Conservation (phyloP, 1,140 invertebrate genomes). For the Hycleus phaleratus region DNA sequence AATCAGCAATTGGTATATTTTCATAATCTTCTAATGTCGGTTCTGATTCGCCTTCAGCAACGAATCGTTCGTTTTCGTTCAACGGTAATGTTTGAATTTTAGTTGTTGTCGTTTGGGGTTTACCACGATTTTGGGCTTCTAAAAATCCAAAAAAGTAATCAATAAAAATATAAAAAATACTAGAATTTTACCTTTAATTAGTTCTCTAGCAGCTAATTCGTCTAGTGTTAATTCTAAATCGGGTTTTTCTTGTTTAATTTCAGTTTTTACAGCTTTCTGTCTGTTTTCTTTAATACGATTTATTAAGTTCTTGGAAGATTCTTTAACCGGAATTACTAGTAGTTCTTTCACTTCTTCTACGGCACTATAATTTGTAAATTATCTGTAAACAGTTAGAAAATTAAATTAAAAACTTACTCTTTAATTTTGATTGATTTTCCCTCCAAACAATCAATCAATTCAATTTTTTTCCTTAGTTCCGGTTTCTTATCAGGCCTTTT, state of each 20-base stretch:
- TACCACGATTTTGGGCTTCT: conserved; percentile 35
- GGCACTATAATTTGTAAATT: conserved; percentile 42
- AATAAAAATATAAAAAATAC: neutral
- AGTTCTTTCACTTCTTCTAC: conserved; percentile 46
- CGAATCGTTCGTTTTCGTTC: conserved; percentile 13
- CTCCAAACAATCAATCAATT: conserved; percentile 69
- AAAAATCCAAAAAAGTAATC: conserved; percentile 9
- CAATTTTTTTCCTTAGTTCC: conserved; percentile 46
- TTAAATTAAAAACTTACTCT: conserved; percentile 47
- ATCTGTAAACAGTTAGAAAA: conserved; percentile 14
- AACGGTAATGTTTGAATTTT: conserved; percentile 26
- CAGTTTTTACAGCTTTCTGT: conserved; percentile 20
- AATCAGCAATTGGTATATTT: conserved; percentile 75
- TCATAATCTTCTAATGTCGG: conserved; percentile 85
- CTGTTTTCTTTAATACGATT: conserved; percentile 36
- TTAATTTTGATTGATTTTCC: conserved; percentile 64
- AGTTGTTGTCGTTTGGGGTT: conserved; percentile 11
- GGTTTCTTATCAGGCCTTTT: conserved; percentile 48
- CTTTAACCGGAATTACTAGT: conserved; percentile 57
- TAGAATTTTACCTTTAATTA: conserved; percentile 33
- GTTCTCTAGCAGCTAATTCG: conserved; percentile 46
- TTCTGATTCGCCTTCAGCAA: conserved; percentile 36
- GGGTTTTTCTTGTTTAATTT: conserved; percentile 29
- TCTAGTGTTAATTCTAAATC: conserved; percentile 43
- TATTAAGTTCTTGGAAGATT: conserved; percentile 43